Evolutionary conservation across 2,888 invertebrate genomes (phyloP).

Genomic region (Meta bourneti): DNA sequence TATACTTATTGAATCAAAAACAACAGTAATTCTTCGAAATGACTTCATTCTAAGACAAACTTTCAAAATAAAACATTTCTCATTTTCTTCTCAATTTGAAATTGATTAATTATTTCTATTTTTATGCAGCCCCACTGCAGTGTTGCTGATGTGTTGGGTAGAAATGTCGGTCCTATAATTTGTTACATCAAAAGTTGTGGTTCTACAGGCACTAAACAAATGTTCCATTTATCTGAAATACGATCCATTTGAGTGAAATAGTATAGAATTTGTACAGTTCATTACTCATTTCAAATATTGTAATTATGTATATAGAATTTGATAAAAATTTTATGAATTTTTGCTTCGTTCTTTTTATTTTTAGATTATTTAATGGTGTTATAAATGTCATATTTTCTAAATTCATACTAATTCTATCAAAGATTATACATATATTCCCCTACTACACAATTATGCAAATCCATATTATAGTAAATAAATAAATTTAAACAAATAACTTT

Average conservation of each 20-base stretch:
- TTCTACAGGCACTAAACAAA: neutral
- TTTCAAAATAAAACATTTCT: neutral
- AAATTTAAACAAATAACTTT: no score
- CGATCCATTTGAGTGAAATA: neutral
- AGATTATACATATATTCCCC: no score
- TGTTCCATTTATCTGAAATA: neutral
- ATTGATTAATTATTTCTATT: neutral
- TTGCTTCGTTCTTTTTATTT: no score
- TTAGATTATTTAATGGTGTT: no score
- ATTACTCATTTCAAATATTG: neutral
- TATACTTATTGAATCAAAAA: no score
- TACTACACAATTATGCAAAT: no score
- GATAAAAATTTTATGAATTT: no score
- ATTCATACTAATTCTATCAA: no score
- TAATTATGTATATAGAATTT: no score
- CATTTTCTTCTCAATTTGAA: neutral
- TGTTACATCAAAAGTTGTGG: conserved; percentile 21
- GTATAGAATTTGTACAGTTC: neutral
- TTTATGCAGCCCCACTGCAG: conserved; percentile 56
- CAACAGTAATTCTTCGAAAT: no score
- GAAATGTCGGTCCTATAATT: conserved; percentile 25
- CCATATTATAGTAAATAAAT: no score
- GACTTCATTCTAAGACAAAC: neutral
- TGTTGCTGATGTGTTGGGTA: conserved; percentile 44
- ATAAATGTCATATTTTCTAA: no score